A percentile compares a stretch with the other conserved stretches of the same genome.
phyloP scores from a whole-genome alignment of 2,797 vertebrate species.

The Hydrophis major region DNA sequence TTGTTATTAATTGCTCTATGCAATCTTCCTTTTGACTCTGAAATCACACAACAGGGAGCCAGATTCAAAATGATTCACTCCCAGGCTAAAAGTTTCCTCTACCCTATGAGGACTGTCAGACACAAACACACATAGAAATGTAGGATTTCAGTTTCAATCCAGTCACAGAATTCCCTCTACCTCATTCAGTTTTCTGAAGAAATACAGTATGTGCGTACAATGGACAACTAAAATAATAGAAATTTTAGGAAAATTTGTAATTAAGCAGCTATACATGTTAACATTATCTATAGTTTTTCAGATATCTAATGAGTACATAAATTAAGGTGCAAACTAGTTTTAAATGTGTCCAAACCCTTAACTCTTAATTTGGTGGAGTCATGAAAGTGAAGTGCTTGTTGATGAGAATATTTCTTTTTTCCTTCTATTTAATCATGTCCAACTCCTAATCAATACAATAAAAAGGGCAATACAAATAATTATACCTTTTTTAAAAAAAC shows the following conservation, averaged over 20 bases:
- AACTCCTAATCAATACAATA: background rate
- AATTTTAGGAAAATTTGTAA: constrained; percentile 16
- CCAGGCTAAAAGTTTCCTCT: background rate
- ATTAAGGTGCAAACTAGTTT: constrained; percentile 20
- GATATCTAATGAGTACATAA: constrained; percentile 13
- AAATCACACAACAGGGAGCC: background rate
- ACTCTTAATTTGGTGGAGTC: background rate
- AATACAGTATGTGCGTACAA: background rate
- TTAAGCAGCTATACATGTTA: constrained; percentile 6
- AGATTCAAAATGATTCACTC: background rate
- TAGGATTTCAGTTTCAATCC: background rate
- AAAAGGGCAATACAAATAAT: constrained; percentile 36
- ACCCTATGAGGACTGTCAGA: background rate
- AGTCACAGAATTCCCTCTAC: background rate
- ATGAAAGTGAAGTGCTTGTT: background rate
- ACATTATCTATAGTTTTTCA: constrained; percentile 23
- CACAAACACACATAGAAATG: background rate
- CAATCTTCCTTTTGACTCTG: background rate
- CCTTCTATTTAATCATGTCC: background rate
- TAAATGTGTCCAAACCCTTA: constrained; percentile 19
- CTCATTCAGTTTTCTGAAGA: background rate
- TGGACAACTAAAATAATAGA: background rate
- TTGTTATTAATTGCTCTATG: constrained; percentile 30
- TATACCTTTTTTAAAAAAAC: background rate
- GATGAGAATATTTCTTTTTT: background rate